These are phyloP conservation scores for Tuberolachnus salignus DNA, from an alignment of 2,888 invertebrate species.

Conservation along the genomic window DNA sequence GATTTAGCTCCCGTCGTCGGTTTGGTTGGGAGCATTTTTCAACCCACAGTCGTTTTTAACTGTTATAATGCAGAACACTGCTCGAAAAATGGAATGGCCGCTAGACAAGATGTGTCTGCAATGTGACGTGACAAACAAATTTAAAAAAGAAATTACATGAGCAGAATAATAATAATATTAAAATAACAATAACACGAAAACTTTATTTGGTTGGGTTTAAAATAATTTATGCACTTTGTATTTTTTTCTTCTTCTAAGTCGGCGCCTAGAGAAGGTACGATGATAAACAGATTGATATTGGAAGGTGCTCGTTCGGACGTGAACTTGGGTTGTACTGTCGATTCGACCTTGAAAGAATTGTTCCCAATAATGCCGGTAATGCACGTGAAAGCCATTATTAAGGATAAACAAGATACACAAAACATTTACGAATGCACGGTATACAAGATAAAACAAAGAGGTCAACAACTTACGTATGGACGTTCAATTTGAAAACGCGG, in stretches of 20 bases:
- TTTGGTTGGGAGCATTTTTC: slow-evolving; percentile 95
- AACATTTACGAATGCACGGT: slow-evolving; percentile 92
- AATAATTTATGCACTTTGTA: no score
- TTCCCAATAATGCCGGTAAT: slow-evolving; percentile 91
- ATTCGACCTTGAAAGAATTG: slow-evolving; percentile 86
- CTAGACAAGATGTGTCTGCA: slow-evolving; percentile 93
- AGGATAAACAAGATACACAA: slow-evolving; percentile 87
- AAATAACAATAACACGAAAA: no score
- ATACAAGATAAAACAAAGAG: slow-evolving; percentile 87
- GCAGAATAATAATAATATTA: slow-evolving; percentile 57
- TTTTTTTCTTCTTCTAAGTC: no score
- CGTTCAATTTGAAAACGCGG: slow-evolving; percentile 88
- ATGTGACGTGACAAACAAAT: slow-evolving; percentile 92
- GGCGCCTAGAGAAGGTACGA: slow-evolving; percentile 89
- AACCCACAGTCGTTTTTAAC: slow-evolving; percentile 96
- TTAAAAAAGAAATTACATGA: slow-evolving; percentile 80
- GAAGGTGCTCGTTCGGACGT: slow-evolving; percentile 95
- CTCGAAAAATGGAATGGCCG: slow-evolving; percentile 94
- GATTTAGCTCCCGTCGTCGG: slow-evolving; percentile 76
- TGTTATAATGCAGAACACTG: slow-evolving; percentile 97
- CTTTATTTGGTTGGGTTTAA: no score
- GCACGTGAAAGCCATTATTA: slow-evolving; percentile 82
- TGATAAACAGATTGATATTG: slow-evolving; percentile 87
- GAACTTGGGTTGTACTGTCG: slow-evolving; percentile 76
- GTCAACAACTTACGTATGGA: slow-evolving; percentile 91